Base-by-base conservation (phyloP, 2,797 vertebrate genomes). In the Sebastes reedi region DNA sequence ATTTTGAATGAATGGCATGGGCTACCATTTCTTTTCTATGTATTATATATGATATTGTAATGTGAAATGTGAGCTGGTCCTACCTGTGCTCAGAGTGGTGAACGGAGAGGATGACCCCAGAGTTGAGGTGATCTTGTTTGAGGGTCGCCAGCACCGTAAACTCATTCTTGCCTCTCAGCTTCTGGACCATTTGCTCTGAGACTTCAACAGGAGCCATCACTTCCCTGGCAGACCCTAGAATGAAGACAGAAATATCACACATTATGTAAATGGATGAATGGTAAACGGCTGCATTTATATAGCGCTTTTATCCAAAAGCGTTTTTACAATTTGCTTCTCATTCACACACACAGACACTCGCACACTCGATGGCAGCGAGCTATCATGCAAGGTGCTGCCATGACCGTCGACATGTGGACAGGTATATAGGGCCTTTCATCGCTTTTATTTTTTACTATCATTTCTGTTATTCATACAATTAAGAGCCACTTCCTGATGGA, bases 31-130 rank as follows among this genome's bases (percentile, higher is more conserved):
- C 36, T 39, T 32, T 42, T 39, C 39, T 42, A 2, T 42, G 39
- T 16, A 3, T 16, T 42, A 42, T 42, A 42, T 16, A 42, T 14
- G 0, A 18, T 46, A 46, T 46, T n/a, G n/a, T n/a, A 10, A 5
- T 18, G 32, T 55, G 6, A 56, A 32, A 71, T 3, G 16, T 32
- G 39, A 24, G 20, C 1, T 39, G 11, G 46, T 87, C 89, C 54
- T 94, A 99, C 98, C 98, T 98, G 87, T 97, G 96, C 88, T 99
- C 97, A 84, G 97, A 95, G 69, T 97, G 97, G 88, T 98, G 98
- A 90, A 99, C 95, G 79, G 98, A 99, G 74, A 99, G 91, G 85
- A 99, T 97, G 87, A 99, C 97, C 78, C 98, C 98, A 16, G 98
- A 99, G 95, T 98, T 99, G 89, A 98, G 96, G 79, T 86, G 97